Conservation (phyloP, 1,140 invertebrate genomes). For the Andricus grossulariae region DNA sequence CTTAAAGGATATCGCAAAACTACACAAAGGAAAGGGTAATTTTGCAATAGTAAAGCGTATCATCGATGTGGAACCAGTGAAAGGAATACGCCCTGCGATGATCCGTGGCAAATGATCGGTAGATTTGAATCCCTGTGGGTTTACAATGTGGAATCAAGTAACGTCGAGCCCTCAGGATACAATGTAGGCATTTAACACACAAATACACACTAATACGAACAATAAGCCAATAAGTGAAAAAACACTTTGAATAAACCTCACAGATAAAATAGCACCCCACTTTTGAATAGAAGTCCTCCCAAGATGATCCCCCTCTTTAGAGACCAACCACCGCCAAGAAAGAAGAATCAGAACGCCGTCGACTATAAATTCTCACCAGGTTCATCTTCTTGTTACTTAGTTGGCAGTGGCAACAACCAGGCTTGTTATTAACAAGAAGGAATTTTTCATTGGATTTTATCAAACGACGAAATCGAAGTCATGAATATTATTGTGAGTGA, state of each 20-base stretch:
- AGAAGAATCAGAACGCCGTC: constrained; percentile 42
- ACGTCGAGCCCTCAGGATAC: constrained; percentile 11
- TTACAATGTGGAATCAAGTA: constrained; percentile 25
- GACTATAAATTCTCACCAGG: constrained; percentile 60
- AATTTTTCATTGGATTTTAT: neutral
- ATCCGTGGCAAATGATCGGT: constrained; percentile 49
- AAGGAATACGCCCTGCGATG: constrained; percentile 60
- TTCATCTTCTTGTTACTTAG: constrained; percentile 43
- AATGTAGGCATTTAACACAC: constrained; percentile 7
- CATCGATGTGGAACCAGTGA: constrained; percentile 49
- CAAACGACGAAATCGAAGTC: neutral
- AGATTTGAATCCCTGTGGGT: constrained; percentile 30
- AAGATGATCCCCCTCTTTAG: constrained; percentile 35
- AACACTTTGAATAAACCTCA: constrained; percentile 20
- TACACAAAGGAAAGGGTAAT: constrained; percentile 7
- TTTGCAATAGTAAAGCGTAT: neutral
- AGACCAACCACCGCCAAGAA: constrained; percentile 42
- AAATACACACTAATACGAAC: constrained; percentile 4
- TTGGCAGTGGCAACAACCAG: constrained; percentile 16
- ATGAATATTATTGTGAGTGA: constrained; percentile 12
- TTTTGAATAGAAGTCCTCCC: constrained; percentile 45
- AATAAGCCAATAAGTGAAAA: constrained; percentile 18
- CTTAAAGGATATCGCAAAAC: neutral
- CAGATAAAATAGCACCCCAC: constrained; percentile 49
- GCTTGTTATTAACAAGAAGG: constrained; percentile 13